Base-by-base conservation (phyloP, 2,113 vertebrate species). In the Plestiodon gilberti region DNA sequence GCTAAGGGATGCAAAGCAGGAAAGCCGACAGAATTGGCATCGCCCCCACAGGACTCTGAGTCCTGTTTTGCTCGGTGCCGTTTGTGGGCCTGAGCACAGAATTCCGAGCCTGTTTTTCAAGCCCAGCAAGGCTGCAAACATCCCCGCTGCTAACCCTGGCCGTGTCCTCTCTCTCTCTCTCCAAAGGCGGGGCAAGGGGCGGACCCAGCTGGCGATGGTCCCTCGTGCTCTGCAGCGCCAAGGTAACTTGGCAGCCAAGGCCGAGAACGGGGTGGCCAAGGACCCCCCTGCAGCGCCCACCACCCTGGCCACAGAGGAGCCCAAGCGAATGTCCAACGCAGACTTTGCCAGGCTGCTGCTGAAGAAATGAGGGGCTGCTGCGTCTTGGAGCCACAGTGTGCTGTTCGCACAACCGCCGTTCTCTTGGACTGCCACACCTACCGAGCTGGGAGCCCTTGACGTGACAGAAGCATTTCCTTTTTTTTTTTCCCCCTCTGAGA, bases 261-360 rank as follows among this genome's bases (percentile, higher is more conserved):
- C 96, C 0, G 98, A 98, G 96, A 99, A 99, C 0, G 99, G 99
- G 18, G 97, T 97, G 0, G 87, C 95, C 1, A 88, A 95, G 2
- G 92, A 89, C 35, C 95, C 86, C 40, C 76, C 78, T 5, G 90
- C 90, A 22, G 3, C 93, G 1, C 57, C 92, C 6, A 85, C 92
- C 6, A 86, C 96, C 0, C 2, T 78, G 0, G 38, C 94, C 25
- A 78, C 79, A 0, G 96, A 95, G 89, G 95, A 96, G 20, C 93
- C 96, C 10, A 98, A 96, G 87, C 95, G 96, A 89, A 95, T 99
- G 97, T 98, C 98, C 77, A 99, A 99, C 15, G 98, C 98, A 15
- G 99, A 99, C 92, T 99, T 99, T 95, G 98, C 98, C 91, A 97
- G 95, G 96, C 95, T 99, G 98, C 96, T 99, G 55, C 96, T 99